Base-by-base conservation (phyloP, 2,888 invertebrate genomes). In the Strigamia maritima region DNA sequence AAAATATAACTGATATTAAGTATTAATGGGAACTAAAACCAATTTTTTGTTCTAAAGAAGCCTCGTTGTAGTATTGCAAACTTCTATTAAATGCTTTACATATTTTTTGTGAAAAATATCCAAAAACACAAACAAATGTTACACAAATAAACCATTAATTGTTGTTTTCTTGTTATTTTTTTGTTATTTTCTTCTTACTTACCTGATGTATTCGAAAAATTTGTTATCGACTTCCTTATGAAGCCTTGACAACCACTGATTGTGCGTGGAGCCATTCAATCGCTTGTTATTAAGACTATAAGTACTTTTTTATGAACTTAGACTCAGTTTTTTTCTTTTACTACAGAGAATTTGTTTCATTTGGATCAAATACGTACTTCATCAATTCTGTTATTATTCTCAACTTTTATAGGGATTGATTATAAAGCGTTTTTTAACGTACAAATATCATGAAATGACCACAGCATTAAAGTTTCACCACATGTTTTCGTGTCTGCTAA, bases 161-260 rank as follows among this genome's bases (percentile, higher is more conserved):
- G 12, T 16, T 44, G 44, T 44, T 44, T 44, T 44, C 44, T 8
- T 44, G 10, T 44, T 44, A 44, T n/a, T 12, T 7, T 12, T 16
- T 54, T n/a, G 8, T 19, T 4, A 35, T 2, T 22, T 3, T 54
- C 19, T 54, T 19, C 16, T 70, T 14, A 26, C 1, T 16, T 70
- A 12, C 10, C 12, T 26, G n/a, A n/a, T n/a, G 10, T 70, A 6
- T 12, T 24, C 28, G 28, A 28, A 26, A 26, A 28, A 0, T 70
- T 16, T 16, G 14, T 14, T 70, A 26, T 70, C n/a, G 70, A 65
- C 22, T 65, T 22, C 60, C 14, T 49, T 49, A 35, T 44, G 70
- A 70, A n/a, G n/a, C 28, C 28, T 28, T 70, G 70, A 70, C 70
- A 28, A 70, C 70, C 70, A 70, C 3, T 26, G 70, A 70, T 70